Base-by-base conservation (phyloP, 2,888 invertebrate genomes). In the Chouioia cunea region DNA sequence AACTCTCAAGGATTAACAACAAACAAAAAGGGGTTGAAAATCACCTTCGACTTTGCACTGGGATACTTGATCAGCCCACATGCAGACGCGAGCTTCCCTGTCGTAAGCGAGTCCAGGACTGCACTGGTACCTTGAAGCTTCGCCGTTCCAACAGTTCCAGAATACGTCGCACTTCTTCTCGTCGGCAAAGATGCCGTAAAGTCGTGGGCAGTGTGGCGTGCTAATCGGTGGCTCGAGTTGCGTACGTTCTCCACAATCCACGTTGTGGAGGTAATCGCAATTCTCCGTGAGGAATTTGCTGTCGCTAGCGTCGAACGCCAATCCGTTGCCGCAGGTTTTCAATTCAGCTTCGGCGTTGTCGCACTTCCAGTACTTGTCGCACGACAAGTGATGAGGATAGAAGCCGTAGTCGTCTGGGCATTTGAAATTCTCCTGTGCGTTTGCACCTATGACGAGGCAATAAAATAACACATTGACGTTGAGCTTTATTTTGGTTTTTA, bases 61-160 rank as follows among this genome's bases (percentile, higher is more conserved):
- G 64, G 95, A 93, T 72, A 96, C 95, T 88, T 96, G 94, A 88
- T 97, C 95, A 79, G 97, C 94, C 97, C 97, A 95, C 94, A 97
- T 96, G 88, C 96, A 96, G 69, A 96, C 94, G 78, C 97, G 92
- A 64, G 96, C 92, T 87, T 96, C 95, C 78, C 96, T 91, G 89
- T 97, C 95, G 89, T 97, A 97, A 76, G 96, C 97, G 62, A 97
- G 90, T 78, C 97, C 97, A 79, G 97, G 96, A 78, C 96, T 95
- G 89, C 97, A 97, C 86, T 96, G 95, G 87, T 97, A 97, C 81
- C 94, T 91, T 83, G 95, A 95, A 4, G 96, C 92, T 86, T 97
- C 96, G 64, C 97, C 97, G 87, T 95, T 96, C 96, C 97, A 97
- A 87, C 97, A 97, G 87, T 96, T 96, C 95, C 96, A 97, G 93